Evolutionary conservation across 2,113 vertebrate species (phyloP).

Genomic region (Catharus fuscescens): DNA sequence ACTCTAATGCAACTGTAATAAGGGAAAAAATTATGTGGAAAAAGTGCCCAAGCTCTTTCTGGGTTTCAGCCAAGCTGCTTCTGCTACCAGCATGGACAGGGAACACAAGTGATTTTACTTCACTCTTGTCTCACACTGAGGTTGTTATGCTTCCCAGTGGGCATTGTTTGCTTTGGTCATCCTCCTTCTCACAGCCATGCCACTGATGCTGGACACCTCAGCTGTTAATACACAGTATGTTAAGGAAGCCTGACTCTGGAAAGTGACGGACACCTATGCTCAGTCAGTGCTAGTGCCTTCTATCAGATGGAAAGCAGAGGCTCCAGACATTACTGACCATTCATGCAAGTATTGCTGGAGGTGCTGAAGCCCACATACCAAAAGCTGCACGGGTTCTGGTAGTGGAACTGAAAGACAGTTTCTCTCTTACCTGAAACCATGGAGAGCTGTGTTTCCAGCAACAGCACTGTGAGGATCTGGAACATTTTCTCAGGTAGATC

Average conservation of each 20-base stretch:
- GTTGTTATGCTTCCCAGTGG: not conserved
- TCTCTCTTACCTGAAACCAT: conserved; percentile 45
- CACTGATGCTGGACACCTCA: not conserved
- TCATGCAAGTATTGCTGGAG: not conserved
- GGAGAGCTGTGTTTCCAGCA: conserved; percentile 33
- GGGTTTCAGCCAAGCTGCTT: not conserved
- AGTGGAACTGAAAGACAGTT: not conserved
- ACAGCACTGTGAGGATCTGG: not conserved
- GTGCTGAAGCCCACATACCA: not conserved
- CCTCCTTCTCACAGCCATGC: not conserved
- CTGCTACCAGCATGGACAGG: not conserved
- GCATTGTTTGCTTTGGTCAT: not conserved
- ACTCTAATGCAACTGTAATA: not conserved
- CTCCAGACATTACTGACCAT: not conserved
- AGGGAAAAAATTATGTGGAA: not conserved
- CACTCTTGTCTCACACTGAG: not conserved
- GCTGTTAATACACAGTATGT: rapidly evolving
- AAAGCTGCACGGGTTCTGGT: not conserved
- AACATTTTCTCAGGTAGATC: conserved; percentile 56
- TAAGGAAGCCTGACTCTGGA: not conserved
- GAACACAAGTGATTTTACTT: not conserved
- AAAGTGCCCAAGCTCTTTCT: not conserved
- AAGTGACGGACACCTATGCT: rapidly evolving
- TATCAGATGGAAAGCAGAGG: not conserved
- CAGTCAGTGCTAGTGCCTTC: not conserved